A percentile compares a stretch with the other conserved stretches of the same genome.
phyloP scores from a whole-genome alignment of 2,113 vertebrate genomes.

The Pheucticus melanocephalus region DNA sequence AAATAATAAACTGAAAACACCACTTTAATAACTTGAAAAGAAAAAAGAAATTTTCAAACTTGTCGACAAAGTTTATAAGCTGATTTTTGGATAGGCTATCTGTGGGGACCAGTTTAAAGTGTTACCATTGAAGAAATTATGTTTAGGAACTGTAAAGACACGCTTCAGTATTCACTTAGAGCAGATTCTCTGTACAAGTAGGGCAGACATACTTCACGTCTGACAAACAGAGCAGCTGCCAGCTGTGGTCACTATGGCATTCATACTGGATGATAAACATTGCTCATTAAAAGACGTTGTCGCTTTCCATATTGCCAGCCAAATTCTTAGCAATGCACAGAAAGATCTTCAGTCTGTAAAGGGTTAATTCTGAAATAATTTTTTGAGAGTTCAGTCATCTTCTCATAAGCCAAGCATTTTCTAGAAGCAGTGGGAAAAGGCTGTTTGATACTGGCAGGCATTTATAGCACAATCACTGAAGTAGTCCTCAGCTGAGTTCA shows the following conservation, averaged over 20 bases:
- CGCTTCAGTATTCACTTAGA: background rate
- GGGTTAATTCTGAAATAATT: background rate
- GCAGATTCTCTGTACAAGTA: background rate
- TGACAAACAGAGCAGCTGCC: constrained; percentile 27
- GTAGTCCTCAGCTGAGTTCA: background rate
- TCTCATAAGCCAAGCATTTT: background rate
- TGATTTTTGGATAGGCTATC: background rate
- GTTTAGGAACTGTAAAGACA: background rate
- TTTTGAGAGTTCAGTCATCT: background rate
- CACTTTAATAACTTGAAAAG: background rate
- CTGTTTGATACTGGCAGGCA: background rate
- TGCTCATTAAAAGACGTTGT: background rate
- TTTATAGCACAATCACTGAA: background rate
- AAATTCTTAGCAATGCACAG: background rate
- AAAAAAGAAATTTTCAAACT: background rate
- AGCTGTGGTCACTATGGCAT: background rate
- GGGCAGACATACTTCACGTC: background rate
- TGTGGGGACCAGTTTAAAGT: background rate
- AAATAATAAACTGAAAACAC: background rate
- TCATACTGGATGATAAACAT: background rate
- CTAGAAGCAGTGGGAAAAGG: background rate
- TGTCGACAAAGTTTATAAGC: background rate
- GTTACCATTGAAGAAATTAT: background rate
- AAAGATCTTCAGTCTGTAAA: background rate
- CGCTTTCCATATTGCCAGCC: background rate